phyloP scores from a whole-genome alignment of 2,113 vertebrate genomes.

The Phasianus colchicus region DNA sequence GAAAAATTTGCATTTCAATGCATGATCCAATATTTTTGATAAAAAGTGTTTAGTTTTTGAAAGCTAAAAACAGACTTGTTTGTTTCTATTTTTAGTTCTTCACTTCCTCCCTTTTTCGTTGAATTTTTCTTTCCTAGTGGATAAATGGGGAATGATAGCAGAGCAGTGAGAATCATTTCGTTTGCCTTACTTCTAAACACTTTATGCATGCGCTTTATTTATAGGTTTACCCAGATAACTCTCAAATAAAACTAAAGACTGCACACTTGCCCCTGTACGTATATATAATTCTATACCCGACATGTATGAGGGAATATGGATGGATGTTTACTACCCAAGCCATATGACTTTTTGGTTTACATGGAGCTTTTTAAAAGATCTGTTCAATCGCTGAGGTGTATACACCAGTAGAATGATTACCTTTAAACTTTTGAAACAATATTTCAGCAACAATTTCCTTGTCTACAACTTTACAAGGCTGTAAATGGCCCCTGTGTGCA shows the following conservation, averaged over 20 bases:
- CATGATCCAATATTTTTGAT: neutral
- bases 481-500: slow-evolving; percentile 74
- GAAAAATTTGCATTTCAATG: neutral
- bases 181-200: neutral
- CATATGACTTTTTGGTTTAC: slow-evolving; percentile 12
- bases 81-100: neutral
- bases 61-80: neutral
- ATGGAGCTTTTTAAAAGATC: neutral
- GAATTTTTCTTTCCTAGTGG: accelerated
- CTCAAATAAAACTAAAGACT: neutral
- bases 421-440: slow-evolving; percentile 70
- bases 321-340: slow-evolving; percentile 17
- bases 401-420: slow-evolving; percentile 56
- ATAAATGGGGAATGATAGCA: neutral
- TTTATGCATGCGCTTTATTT: neutral
- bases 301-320: neutral
- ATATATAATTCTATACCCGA: neutral
- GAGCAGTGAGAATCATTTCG: neutral
- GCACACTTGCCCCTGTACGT: neutral
- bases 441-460: slow-evolving; percentile 80
- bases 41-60: neutral
- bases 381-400: slow-evolving; percentile 39
- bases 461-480: slow-evolving; percentile 78
- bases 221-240: neutral
- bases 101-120: accelerated